Evolutionary conservation across 2,888 invertebrate genomes (phyloP), one percentile per base, ranked within the genome.

Genomic region (Drosophila ezoana): DNA sequence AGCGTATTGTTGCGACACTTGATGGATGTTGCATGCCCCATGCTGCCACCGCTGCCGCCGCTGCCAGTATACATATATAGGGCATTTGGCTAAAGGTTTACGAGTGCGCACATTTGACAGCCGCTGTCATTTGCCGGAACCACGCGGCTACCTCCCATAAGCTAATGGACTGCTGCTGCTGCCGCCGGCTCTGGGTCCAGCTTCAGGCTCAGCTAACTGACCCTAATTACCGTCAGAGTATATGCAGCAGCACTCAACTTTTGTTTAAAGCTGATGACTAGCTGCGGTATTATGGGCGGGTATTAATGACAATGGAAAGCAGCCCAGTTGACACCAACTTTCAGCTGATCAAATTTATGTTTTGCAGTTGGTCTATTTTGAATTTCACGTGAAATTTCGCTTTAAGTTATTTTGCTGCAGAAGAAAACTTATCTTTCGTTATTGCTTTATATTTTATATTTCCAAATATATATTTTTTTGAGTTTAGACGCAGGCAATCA

Each of bases 141-240:
- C 48, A 58, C 62, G 14, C 18, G 43, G 49, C 32, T 60, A 10
- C 43, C 18, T 45, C 18, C 37, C 33, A 23, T 44, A 10, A 14
- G 37, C 71, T 63, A 73, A 69, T 73, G 56, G 56, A 23, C 53
- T 40, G 59, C 23, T 23, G 32, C 49, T 32, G 45, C 49, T 56
- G 37, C 28, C 6, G 40, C 16, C 41, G 56, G 32, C 45, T 56
- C 11, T 57, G 54, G 54, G 40, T 72, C 52, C 58, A 57, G 54
- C 64, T 69, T 69, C 43, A 56, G 57, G 73, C 41, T 2, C 28
- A 44, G 43, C 44, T 58, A 65, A 60, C 14, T 82, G 81, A 82
- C 87, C 81, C 82, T 82, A 87, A 82, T 87, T 87, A 79, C 81
- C 60, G 59, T 62, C 52, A 47, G 56, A 43, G 64, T 48, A 32